A percentile compares a stretch with the other conserved stretches of the same genome.
Conservation (phyloP, 1,140 invertebrate species). For the Leptopilina boulardi region DNA sequence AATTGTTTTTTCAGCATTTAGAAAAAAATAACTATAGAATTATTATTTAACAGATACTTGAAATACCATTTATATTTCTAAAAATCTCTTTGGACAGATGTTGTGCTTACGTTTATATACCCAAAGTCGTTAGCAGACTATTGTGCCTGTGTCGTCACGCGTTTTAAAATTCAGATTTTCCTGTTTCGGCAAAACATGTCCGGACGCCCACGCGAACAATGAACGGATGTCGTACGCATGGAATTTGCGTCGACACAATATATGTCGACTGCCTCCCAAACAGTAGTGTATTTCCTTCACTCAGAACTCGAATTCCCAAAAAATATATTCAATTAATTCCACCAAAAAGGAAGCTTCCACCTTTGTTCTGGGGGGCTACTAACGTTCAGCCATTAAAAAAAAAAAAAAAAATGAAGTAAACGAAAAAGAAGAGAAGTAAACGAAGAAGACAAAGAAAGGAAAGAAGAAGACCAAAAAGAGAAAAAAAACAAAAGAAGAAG, state of each 20-base stretch:
- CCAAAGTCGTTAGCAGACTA: conserved; percentile 51
- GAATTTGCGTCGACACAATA: conserved; percentile 38
- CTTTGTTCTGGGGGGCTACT: background rate
- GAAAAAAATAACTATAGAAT: too few species aligned
- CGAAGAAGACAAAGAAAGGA: conserved; percentile 24
- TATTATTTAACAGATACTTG: background rate
- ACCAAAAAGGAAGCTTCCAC: background rate
- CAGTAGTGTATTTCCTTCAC: conserved; percentile 9
- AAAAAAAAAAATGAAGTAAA: background rate
- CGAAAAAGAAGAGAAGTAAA: background rate
- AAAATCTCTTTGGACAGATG: conserved; percentile 54
- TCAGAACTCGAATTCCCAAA: background rate
- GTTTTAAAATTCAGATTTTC: conserved; percentile 49
- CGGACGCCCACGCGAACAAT: conserved; percentile 49
- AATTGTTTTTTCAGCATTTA: too few species aligned
- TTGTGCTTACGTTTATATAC: background rate
- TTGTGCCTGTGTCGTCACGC: conserved; percentile 58
- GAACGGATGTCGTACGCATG: conserved; percentile 51
- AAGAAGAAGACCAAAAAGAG: conserved; percentile 33
- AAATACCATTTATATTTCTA: conserved; percentile 41
- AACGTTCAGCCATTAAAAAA: too few species aligned
- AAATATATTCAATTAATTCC: background rate
- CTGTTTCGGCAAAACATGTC: conserved; percentile 29
- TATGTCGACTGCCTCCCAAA: background rate
- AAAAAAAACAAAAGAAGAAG: background rate